These are phyloP conservation scores for Heliopora coerulea DNA, from an alignment of 92 coral and sea anemone genomes.

Conservation along the genomic window DNA sequence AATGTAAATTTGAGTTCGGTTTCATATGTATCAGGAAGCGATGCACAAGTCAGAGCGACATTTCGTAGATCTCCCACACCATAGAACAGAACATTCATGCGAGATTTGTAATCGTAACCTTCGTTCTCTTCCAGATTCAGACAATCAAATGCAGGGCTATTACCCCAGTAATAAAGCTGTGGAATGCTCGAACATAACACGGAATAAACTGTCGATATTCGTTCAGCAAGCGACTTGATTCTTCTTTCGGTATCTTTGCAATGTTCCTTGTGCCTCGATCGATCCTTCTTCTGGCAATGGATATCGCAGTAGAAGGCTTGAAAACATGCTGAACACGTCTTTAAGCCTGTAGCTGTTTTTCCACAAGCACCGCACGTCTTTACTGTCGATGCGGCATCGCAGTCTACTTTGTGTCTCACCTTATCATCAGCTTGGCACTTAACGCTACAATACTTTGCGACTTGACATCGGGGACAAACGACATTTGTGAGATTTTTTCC, in stretches of 20 bases:
- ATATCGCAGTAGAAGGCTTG: constrained; percentile 37
- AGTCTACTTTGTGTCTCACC: constrained; percentile 51
- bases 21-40: constrained; percentile 51
- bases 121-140: too few species aligned
- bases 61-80: constrained; percentile 81
- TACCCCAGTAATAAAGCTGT: constrained; percentile 69
- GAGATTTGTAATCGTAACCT: constrained; percentile 46
- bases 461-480: constrained; percentile 11
- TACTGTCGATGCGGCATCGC: constrained; percentile 41
- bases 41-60: constrained; percentile 57
- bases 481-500: not conserved
- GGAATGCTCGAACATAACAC: not conserved
- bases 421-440: constrained; percentile 58
- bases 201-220: not conserved
- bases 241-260: constrained; percentile 12
- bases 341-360: constrained; percentile 20
- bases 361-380: constrained; percentile 42
- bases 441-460: constrained; percentile 56
- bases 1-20: constrained; percentile 55
- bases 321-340: constrained; percentile 28
- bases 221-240: constrained; percentile 12
- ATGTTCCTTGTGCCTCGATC: constrained; percentile 40
- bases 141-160: constrained; percentile 69
- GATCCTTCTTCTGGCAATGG: constrained; percentile 32
- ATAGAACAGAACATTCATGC: constrained; percentile 57